These are phyloP conservation scores for Tipula confusa DNA, from an alignment of 2,888 invertebrate genomes.

Conservation along the genomic window DNA sequence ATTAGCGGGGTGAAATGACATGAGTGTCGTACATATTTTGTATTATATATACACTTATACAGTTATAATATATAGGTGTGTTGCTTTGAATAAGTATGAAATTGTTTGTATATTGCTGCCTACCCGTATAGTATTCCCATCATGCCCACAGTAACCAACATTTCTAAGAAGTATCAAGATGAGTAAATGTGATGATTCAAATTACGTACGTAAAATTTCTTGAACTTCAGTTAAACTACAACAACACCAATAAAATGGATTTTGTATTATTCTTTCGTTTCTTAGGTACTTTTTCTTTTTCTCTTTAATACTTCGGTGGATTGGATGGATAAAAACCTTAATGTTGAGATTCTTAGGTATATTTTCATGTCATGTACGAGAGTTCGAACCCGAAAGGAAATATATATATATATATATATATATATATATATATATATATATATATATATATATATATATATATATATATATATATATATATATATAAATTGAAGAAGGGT, in stretches of 20 bases:
- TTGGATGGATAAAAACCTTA: background rate
- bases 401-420: background rate
- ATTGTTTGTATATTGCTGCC: background rate
- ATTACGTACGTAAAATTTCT: slow-evolving; percentile 25
- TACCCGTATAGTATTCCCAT: background rate
- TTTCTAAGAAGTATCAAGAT: slow-evolving; percentile 14
- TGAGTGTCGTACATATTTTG: background rate
- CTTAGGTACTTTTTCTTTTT: background rate
- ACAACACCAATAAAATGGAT: background rate
- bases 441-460: background rate
- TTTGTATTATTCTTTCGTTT: background rate
- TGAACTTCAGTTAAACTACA: background rate
- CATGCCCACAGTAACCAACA: background rate
- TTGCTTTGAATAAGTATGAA: background rate
- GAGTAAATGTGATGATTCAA: slow-evolving; percentile 16
- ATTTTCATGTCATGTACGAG: slow-evolving; percentile 20
- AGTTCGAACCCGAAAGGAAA: background rate
- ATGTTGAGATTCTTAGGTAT: slow-evolving; percentile 3
- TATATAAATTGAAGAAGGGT: slow-evolving; percentile 26
- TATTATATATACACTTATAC: background rate
- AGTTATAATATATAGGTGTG: background rate
- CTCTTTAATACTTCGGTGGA: background rate
- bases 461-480: background rate
- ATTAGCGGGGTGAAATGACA: background rate
- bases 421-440: background rate